These are phyloP conservation scores for Ormyrus rosae DNA, from an alignment of 2,888 invertebrate species.

Conservation along the genomic window DNA sequence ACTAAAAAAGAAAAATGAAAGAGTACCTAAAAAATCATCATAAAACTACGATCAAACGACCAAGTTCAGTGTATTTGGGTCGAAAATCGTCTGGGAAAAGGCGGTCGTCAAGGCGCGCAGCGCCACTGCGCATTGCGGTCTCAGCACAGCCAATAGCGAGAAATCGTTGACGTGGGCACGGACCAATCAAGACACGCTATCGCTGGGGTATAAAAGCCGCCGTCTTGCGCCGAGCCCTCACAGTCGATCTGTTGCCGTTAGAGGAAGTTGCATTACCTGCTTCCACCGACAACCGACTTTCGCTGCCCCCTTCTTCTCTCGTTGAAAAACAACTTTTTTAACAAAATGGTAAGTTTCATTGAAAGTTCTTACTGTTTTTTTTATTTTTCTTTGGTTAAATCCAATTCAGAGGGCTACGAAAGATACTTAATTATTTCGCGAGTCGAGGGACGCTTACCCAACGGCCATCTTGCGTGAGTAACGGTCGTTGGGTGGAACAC, in stretches of 20 bases:
- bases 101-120: conserved; percentile 33
- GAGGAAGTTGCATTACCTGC: conserved; percentile 59
- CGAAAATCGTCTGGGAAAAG: not conserved
- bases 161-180: not conserved
- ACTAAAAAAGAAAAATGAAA: too few relatives aligned
- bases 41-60: too few relatives aligned
- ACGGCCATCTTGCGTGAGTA: conserved; percentile 45
- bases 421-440: not conserved
- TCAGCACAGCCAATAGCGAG: conserved; percentile 20
- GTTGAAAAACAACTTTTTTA: conserved; percentile 33
- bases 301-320: conserved; percentile 41
- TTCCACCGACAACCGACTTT: conserved; percentile 60
- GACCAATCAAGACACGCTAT: conserved; percentile 19
- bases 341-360: conserved; percentile 54
- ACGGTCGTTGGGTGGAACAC: conserved; percentile 32
- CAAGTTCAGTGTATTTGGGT: not conserved
- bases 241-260: conserved; percentile 56
- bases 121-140: conserved; percentile 52
- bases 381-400: not conserved
- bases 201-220: conserved; percentile 33
- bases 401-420: not conserved
- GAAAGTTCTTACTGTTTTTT: not conserved
- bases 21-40: too few relatives aligned
- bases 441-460: not conserved
- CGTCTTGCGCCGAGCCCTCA: conserved; percentile 16